Base-by-base conservation (phyloP, 92 coral and sea anemone genomes). In the Montipora capitata region DNA sequence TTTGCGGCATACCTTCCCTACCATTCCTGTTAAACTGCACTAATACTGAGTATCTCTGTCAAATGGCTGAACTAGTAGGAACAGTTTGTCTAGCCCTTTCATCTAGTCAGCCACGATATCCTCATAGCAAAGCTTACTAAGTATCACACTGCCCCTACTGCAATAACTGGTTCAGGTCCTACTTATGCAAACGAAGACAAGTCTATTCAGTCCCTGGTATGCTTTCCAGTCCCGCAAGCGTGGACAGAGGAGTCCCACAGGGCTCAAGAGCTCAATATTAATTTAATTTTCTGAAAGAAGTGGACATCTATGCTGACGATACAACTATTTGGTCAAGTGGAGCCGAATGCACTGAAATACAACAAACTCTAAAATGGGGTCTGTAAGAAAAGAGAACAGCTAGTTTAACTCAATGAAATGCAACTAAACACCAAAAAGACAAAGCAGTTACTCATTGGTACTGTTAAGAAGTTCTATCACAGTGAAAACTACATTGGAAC, bases 21-120 rank as follows among this genome's bases (percentile, higher is more conserved):
- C 67, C 87, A 88, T 63, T 80, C 82, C 20, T 80, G 88, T 49
- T 87, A 88, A 68, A 88, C 92, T n/a, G 92, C 88, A 13, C 74
- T 88, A 35, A 27, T 27, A 27, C 77, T 88, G 35, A 81, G 59
- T 49, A 48, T 74, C 10, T 39, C 88, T 12, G 88, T 81, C 70
- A 88, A 81, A 11, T 81, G 81, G 92, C 74, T 88, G 8, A 81
- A 16, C 67, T 81, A 41, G 88, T 81, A 39, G 92, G 88, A 15
- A 68, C 80, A 66, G 72, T 88, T 18, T 64, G 81, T 6, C 68
- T 88, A 17, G 92, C 75, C 83, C 74, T 87, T 87, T 69, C 80
- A 79, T 18, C 78, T 79, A 12, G 87, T 79, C 4, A 72, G 68
- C 41, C 87, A 81, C 52, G 92, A 88, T 58, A 73, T 88, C 17